These are phyloP conservation scores for Dipodomys spectabilis DNA, from an alignment of 2,113 vertebrate species.

Conservation along the genomic window DNA sequence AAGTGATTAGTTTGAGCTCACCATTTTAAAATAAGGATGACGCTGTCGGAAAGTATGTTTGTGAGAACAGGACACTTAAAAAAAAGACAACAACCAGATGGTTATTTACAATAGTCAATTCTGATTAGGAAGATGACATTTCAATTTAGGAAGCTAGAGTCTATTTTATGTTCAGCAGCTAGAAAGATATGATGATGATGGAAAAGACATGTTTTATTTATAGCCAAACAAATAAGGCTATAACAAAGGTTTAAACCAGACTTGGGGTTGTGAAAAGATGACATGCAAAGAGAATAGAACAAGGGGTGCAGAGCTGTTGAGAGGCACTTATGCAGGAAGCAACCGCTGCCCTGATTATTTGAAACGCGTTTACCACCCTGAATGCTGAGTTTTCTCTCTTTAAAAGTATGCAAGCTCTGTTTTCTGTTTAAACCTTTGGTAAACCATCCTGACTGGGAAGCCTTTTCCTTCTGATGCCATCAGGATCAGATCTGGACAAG, in stretches of 20 bases:
- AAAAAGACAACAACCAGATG: not conserved
- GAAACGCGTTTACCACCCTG: not conserved
- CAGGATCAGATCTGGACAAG: accelerated
- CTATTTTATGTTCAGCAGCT: not conserved
- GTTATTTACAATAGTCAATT: constrained; percentile 7
- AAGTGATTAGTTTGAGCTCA: not conserved
- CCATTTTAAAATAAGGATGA: not conserved
- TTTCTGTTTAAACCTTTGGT: not conserved
- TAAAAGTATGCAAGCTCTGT: not conserved
- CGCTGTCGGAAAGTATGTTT: not conserved
- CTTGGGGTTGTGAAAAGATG: not conserved
- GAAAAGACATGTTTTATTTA: constrained; percentile 32
- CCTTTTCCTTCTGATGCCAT: not conserved
- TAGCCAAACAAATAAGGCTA: not conserved
- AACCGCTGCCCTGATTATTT: accelerated
- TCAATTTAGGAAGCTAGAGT: constrained; percentile 12
- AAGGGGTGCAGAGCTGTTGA: accelerated
- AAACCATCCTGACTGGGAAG: not conserved
- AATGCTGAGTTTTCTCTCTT: not conserved
- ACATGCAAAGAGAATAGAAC: not conserved
- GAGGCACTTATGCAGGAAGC: not conserved
- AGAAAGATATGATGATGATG: not conserved
- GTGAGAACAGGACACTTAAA: not conserved
- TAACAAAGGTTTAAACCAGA: not conserved
- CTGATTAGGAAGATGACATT: constrained; percentile 52